phyloP scores from a whole-genome alignment of 2,797 vertebrate genomes.

The Propithecus deckenii region DNA sequence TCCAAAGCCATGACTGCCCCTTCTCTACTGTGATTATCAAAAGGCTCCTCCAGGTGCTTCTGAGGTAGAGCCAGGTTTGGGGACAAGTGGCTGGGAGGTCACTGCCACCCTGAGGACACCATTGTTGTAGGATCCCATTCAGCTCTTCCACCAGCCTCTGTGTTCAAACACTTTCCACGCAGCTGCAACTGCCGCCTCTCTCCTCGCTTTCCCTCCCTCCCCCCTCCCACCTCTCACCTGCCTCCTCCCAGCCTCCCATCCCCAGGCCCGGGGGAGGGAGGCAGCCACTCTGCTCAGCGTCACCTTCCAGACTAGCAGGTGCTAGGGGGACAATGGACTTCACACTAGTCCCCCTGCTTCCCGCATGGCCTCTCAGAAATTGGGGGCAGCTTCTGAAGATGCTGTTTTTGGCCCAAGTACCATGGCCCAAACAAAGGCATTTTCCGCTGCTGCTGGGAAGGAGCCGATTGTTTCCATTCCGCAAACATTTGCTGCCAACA shows the following conservation, averaged over 20 bases:
- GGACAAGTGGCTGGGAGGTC: background rate
- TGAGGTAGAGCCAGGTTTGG: conserved; percentile 2
- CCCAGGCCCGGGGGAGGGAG: background rate
- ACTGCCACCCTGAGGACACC: background rate
- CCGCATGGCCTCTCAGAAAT: conserved; percentile 35
- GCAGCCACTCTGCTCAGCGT: background rate
- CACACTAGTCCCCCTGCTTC: background rate
- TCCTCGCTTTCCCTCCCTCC: background rate
- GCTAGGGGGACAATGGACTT: conserved; percentile 53
- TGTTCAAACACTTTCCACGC: background rate
- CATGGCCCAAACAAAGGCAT: conserved; percentile 72
- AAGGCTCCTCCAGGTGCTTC: background rate
- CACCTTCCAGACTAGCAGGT: conserved; percentile 20
- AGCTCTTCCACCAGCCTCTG: background rate
- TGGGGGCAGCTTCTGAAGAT: conserved; percentile 63
- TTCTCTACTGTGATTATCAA: background rate
- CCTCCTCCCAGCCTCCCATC: background rate
- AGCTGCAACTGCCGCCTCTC: background rate
- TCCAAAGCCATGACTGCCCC: background rate
- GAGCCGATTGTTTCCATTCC: conserved; percentile 76
- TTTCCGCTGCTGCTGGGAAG: conserved; percentile 67
- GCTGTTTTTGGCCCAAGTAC: conserved; percentile 67
- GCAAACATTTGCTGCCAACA: conserved; percentile 63
- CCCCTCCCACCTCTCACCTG: background rate
- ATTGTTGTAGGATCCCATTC: background rate